Evolutionary conservation across 2,113 vertebrate species (phyloP).

Genomic region (Myotis brandtii): DNA sequence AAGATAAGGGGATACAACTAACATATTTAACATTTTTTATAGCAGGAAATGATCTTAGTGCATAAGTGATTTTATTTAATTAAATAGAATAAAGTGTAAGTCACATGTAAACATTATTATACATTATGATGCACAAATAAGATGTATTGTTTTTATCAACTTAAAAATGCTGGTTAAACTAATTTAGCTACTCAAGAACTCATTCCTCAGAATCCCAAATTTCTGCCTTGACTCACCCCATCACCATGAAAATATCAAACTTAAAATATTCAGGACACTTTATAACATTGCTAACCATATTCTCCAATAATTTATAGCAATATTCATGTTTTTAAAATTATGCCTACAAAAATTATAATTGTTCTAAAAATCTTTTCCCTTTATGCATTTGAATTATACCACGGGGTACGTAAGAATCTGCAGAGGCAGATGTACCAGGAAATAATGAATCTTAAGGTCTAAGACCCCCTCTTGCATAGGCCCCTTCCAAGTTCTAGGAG

Average conservation of each 20-base stretch:
- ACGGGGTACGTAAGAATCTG: neutral
- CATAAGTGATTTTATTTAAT: constrained; percentile 63
- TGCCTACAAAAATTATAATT: constrained; percentile 9
- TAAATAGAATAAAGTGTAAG: constrained; percentile 45
- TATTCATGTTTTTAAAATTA: neutral
- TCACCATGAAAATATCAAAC: constrained; percentile 31
- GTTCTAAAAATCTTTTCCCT: constrained; percentile 30
- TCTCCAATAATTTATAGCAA: constrained; percentile 11
- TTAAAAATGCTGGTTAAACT: constrained; percentile 62
- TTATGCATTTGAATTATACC: neutral
- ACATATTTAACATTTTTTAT: constrained; percentile 25
- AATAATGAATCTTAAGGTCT: neutral
- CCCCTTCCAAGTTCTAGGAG: neutral
- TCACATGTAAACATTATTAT: constrained; percentile 51
- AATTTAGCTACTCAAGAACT: constrained; percentile 18
- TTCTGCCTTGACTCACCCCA: neutral
- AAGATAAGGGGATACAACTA: neutral
- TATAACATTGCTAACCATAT: neutral
- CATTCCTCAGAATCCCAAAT: constrained; percentile 52
- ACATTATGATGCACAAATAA: constrained; percentile 34
- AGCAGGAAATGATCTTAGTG: constrained; percentile 6
- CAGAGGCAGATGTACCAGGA: neutral
- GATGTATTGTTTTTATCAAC: constrained; percentile 34
- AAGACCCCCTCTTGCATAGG: neutral
- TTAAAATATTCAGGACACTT: constrained; percentile 4